These are phyloP conservation scores for Neria commutata DNA, from an alignment of 2,888 invertebrate species.

Conservation along the genomic window DNA sequence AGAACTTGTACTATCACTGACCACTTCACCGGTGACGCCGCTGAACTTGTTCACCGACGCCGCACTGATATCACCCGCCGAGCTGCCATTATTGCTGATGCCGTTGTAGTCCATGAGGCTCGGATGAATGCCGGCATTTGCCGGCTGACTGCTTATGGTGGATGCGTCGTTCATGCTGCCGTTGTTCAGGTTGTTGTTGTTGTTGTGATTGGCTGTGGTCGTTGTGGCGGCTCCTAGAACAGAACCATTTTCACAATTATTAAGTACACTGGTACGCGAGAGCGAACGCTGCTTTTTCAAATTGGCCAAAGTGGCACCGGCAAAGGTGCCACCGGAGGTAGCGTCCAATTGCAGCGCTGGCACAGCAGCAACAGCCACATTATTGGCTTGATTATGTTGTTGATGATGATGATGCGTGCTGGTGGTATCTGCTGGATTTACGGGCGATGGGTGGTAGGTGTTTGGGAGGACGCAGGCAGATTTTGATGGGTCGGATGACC, in stretches of 20 bases:
- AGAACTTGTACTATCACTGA: slow-evolving; percentile 72
- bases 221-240: slow-evolving; percentile 58
- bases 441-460: slow-evolving; percentile 33
- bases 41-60: slow-evolving; percentile 65
- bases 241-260: slow-evolving; percentile 62
- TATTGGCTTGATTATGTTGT: slow-evolving; percentile 41
- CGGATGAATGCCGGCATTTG: slow-evolving; percentile 55
- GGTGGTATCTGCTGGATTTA: slow-evolving; percentile 35
- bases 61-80: slow-evolving; percentile 30
- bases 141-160: slow-evolving; percentile 44
- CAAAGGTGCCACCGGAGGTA: slow-evolving; percentile 19
- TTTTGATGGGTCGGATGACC: too few species aligned
- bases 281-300: slow-evolving; percentile 91
- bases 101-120: slow-evolving; percentile 58
- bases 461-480: too few species aligned
- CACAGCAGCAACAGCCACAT: too few species aligned
- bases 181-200: slow-evolving; percentile 29
- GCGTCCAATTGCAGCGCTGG: slow-evolving; percentile 19
- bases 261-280: slow-evolving; percentile 67
- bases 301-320: slow-evolving; percentile 78
- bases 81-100: slow-evolving; percentile 22
- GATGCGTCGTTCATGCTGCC: slow-evolving; percentile 56
- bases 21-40: slow-evolving; percentile 79
- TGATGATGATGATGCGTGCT: slow-evolving; percentile 41
- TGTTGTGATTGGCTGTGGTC: slow-evolving; percentile 56